Evolutionary conservation across 2,888 invertebrate species (phyloP).

Genomic region (Hirtodrosophila confusa): DNA sequence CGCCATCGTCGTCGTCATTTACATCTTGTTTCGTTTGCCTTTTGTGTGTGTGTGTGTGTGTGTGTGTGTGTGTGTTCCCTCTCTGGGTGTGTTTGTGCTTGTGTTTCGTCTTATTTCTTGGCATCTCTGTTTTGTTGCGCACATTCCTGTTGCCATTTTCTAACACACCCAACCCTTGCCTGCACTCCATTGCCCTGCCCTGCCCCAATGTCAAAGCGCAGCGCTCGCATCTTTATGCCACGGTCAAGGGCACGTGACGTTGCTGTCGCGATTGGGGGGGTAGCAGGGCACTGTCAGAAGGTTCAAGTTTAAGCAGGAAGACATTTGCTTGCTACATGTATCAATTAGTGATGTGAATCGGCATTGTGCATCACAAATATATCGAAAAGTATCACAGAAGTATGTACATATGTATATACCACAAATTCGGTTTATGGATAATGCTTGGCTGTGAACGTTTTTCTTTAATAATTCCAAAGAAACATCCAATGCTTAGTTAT

Average conservation of each 20-base stretch:
- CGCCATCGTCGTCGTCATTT: constrained; percentile 55
- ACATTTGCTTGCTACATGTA: no score
- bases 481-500: no score
- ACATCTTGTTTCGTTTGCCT: constrained; percentile 36
- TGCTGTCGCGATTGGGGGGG: neutral
- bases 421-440: no score
- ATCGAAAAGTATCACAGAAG: no score
- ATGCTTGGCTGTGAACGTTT: no score
- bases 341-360: no score
- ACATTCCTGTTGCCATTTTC: constrained; percentile 50
- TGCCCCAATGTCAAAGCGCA: constrained; percentile 52
- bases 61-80: constrained; percentile 3
- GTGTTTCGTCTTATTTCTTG: constrained; percentile 57
- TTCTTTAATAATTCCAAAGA: no score
- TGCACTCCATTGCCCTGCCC: neutral
- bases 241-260: constrained; percentile 59
- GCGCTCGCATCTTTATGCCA: constrained; percentile 56
- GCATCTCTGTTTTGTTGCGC: constrained; percentile 62
- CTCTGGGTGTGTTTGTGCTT: constrained; percentile 12
- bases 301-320: no score
- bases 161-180: constrained; percentile 4
- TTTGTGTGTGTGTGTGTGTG: constrained; percentile 4
- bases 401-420: no score
- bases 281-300: neutral
- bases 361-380: no score